Base-by-base conservation (phyloP, 2,888 invertebrate genomes). In the Heliothis peltigera region DNA sequence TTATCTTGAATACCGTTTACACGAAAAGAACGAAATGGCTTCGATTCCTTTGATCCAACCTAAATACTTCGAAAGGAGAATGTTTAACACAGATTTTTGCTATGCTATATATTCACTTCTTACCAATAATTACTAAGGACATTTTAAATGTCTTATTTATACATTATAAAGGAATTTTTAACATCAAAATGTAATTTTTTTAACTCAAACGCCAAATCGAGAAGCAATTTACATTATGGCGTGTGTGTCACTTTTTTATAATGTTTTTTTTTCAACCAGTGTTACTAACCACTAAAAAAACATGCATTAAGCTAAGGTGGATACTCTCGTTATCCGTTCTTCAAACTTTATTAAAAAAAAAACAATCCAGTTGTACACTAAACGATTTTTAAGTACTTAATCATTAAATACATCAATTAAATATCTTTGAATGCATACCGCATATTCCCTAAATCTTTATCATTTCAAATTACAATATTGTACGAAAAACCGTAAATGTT, bases 181-280 rank as follows among this genome's bases (percentile, higher is more conserved):
- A 79, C 92, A 91, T 91, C 80, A 89, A 92, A 91, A 91, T 90
- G 88, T 89, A 90, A 49, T 84, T 86, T 91, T 87, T 90, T 90
- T 89, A 89, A 90, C 90, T 88, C 87, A 92, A 94, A 94, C 92
- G 94, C 94, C 94, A 94, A 94, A 93, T 90, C 88, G 87, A 92
- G 89, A 92, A 91, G 90, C 91, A 92, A 95, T 94, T 94, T 94
- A 94, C 95, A 95, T 94, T 94, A 94, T 94, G 94, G 95, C 94
- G 95, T 95, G 95, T 95, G 94, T 95, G 94, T 94, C 94, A 95
- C 91, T 94, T 94, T 92, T 91, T 91, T 89, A 82, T 84, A 84
- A 83, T 84, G 83, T 88, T 90, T 90, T 92, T 91, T 91, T 89
- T 80, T 69, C 54, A 43, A 79, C 77, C 66, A 60, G 69, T 59